phyloP scores from a whole-genome alignment of 2,797 vertebrate species.

The Austrolebias charrua region DNA sequence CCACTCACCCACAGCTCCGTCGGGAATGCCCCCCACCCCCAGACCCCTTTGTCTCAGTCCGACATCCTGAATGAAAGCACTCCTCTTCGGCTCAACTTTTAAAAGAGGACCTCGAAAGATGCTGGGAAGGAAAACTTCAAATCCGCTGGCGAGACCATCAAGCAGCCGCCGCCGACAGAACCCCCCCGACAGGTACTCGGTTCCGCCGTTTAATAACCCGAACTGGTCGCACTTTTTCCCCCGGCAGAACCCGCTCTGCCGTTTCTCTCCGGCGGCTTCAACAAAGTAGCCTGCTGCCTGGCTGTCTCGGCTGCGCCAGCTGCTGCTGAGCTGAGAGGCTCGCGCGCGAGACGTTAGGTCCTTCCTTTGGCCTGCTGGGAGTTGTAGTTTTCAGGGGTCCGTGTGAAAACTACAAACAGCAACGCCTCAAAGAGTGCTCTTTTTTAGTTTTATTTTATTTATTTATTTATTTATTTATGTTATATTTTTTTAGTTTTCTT shows the following conservation, averaged over 20 bases:
- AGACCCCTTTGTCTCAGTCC: constrained; percentile 83
- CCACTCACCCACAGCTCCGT: constrained; percentile 75
- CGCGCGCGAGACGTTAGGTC: constrained; percentile 63
- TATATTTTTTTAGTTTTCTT: no score
- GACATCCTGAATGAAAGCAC: constrained; percentile 77
- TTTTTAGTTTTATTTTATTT: no score
- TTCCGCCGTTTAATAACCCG: constrained; percentile 31
- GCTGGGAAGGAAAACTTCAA: constrained; percentile 28
- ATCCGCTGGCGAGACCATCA: constrained; percentile 33
- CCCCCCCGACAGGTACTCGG: constrained; percentile 15
- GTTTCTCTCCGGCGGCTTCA: constrained; percentile 63
- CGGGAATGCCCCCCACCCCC: constrained; percentile 77
- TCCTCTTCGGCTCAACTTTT: constrained; percentile 75
- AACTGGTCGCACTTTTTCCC: constrained; percentile 49
- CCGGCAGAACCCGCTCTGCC: constrained; percentile 16
- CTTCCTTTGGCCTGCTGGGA: constrained; percentile 68
- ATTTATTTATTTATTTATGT: no score
- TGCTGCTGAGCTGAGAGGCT: constrained; percentile 69
- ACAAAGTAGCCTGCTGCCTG: constrained; percentile 64
- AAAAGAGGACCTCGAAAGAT: constrained; percentile 38
- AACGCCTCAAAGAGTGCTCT: not conserved
- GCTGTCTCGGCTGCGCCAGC: constrained; percentile 59
- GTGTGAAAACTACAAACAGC: constrained; percentile 46
- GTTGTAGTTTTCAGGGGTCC: constrained; percentile 67
- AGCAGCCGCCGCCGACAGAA: constrained; percentile 33